Conservation (phyloP, 1,140 invertebrate species). For the Lasaia peninsularis region DNA sequence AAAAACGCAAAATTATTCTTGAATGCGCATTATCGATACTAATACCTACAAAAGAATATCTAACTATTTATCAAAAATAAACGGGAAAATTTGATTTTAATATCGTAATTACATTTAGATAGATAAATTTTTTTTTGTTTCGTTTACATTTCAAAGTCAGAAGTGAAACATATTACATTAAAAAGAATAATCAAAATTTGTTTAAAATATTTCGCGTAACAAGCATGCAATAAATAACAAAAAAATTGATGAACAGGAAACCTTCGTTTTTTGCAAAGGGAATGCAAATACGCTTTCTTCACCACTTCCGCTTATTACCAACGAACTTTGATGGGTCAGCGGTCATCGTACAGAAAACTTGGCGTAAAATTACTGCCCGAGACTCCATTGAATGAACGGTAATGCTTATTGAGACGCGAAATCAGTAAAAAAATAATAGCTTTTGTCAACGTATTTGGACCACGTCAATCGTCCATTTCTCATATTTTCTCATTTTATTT, state of each 20-base stretch:
- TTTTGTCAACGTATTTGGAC: background rate
- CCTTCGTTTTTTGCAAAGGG: background rate
- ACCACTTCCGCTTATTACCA: conserved; percentile 5
- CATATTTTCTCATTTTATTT: background rate
- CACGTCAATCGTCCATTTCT: background rate
- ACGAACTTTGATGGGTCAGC: conserved; percentile 13
- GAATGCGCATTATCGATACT: too few relatives aligned
- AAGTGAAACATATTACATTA: too few relatives aligned
- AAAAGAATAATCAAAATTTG: too few relatives aligned
- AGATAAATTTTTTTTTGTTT: too few relatives aligned
- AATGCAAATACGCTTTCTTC: background rate
- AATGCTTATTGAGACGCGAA: background rate
- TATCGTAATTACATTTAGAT: too few relatives aligned
- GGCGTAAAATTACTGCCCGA: conserved; percentile 11
- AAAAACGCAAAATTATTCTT: background rate
- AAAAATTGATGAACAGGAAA: background rate
- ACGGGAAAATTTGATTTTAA: too few relatives aligned
- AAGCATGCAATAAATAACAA: background rate
- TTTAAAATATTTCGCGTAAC: background rate
- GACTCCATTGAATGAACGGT: conserved; percentile 1
- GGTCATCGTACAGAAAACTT: conserved; percentile 16
- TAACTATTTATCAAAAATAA: too few relatives aligned
- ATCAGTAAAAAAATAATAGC: conserved; percentile 10
- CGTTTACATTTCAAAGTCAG: too few relatives aligned
- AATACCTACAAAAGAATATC: too few relatives aligned